These are phyloP conservation scores for Apostichopus californicus DNA, from an alignment of 35 echinoderm and acorn worm species.

Conservation along the genomic window DNA sequence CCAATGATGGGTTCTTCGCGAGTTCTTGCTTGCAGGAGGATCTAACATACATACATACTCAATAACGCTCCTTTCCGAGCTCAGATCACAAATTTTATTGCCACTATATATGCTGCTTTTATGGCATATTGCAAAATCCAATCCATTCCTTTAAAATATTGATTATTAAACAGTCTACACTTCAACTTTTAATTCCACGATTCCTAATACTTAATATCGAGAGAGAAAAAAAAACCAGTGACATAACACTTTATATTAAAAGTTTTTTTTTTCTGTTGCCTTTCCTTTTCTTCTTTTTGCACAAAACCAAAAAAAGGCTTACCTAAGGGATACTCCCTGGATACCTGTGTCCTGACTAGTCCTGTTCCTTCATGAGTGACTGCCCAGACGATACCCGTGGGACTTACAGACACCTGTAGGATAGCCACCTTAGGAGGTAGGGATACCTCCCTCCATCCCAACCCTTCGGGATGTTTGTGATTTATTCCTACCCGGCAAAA, in stretches of 20 bases:
- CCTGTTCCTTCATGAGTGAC: constrained; percentile 93
- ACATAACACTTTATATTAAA: not conserved
- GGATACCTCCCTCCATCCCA: constrained; percentile 72
- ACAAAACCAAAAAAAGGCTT: not conserved
- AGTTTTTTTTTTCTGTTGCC: not conserved
- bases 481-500: constrained; percentile 80
- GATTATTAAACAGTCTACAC: too few species aligned
- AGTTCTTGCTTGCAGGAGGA: too few species aligned
- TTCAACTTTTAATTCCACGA: too few species aligned
- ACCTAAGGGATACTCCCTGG: constrained; percentile 91
- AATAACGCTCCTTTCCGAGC: too few species aligned
- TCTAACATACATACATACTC: too few species aligned
- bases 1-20: too few species aligned
- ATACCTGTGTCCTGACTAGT: constrained; percentile 81
- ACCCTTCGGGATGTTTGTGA: constrained; percentile 81
- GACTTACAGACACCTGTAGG: constrained; percentile 83
- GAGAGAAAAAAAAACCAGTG: too few species aligned
- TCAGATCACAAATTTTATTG: too few species aligned
- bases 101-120: too few species aligned
- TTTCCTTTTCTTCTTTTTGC: not conserved
- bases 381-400: constrained; percentile 89
- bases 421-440: constrained; percentile 69
- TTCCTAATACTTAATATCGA: too few species aligned
- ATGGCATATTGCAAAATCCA: too few species aligned
- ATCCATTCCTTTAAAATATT: too few species aligned